These are phyloP conservation scores for Oegoconia quadripuncta DNA, from an alignment of 2,888 invertebrate species.

Conservation along the genomic window DNA sequence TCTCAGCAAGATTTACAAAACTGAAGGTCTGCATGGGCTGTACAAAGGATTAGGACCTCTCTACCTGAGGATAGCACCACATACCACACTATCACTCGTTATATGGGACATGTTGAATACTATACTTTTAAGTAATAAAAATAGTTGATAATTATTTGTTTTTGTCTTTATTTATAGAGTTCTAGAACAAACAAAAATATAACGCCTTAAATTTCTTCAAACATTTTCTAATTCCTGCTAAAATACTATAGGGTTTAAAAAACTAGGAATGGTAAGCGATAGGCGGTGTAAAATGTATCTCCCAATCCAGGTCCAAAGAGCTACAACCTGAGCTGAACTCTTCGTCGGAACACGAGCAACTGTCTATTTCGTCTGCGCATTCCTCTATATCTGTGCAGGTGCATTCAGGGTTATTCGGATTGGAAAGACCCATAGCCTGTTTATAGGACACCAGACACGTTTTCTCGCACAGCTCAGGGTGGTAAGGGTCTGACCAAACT, in stretches of 20 bases:
- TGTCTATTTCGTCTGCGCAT: constrained; percentile 21
- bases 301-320: constrained; percentile 62
- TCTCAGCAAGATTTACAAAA: constrained; percentile 84
- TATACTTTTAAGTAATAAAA: constrained; percentile 42
- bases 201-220: too few relatives aligned
- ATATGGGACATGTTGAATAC: constrained; percentile 83
- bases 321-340: constrained; percentile 42
- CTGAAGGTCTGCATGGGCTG: constrained; percentile 87
- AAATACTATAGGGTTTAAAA: too few relatives aligned
- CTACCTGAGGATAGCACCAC: constrained; percentile 87
- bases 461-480: constrained; percentile 48
- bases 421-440: constrained; percentile 39
- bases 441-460: constrained; percentile 48
- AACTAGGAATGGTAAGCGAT: constrained; percentile 23
- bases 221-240: too few relatives aligned
- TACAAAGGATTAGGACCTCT: constrained; percentile 89
- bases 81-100: constrained; percentile 86
- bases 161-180: too few relatives aligned
- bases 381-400: constrained; percentile 22
- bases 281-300: constrained; percentile 62
- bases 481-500: constrained; percentile 42
- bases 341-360: constrained; percentile 40
- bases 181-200: not conserved
- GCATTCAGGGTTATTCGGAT: constrained; percentile 33
- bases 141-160: constrained; percentile 26